phyloP scores from a whole-genome alignment of 2,113 vertebrate genomes.

The Aleadryas rufinucha region DNA sequence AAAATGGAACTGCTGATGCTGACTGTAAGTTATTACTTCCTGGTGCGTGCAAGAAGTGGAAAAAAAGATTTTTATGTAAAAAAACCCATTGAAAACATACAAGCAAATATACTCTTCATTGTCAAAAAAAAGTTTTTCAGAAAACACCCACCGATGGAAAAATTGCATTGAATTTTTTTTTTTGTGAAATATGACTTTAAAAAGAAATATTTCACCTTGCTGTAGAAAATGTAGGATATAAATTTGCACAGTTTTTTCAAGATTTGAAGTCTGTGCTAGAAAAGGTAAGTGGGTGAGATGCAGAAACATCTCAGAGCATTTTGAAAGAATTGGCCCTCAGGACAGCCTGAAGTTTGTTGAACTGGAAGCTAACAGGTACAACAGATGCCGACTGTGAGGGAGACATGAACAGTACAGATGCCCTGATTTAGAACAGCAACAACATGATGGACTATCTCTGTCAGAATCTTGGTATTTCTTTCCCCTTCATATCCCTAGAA shows the following conservation, averaged over 20 bases:
- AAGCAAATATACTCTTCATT: background rate
- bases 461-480: background rate
- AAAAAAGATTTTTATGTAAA: background rate
- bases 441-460: background rate
- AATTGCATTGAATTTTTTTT: background rate
- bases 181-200: background rate
- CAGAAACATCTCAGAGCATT: background rate
- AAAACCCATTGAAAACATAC: background rate
- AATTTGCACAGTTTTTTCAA: background rate
- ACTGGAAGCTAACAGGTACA: background rate
- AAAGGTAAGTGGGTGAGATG: background rate
- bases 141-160: background rate
- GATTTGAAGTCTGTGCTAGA: background rate
- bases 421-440: background rate
- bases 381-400: rapidly evolving
- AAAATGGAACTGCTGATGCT: background rate
- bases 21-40: background rate
- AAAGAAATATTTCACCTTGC: background rate
- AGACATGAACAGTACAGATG: background rate
- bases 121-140: background rate
- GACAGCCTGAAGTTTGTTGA: background rate
- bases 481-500: background rate
- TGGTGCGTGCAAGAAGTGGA: background rate
- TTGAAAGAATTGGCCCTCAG: background rate
- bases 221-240: background rate